Evolutionary conservation across 1,140 invertebrate genomes (phyloP).

Genomic region (Pollicipes pollicipes): DNA sequence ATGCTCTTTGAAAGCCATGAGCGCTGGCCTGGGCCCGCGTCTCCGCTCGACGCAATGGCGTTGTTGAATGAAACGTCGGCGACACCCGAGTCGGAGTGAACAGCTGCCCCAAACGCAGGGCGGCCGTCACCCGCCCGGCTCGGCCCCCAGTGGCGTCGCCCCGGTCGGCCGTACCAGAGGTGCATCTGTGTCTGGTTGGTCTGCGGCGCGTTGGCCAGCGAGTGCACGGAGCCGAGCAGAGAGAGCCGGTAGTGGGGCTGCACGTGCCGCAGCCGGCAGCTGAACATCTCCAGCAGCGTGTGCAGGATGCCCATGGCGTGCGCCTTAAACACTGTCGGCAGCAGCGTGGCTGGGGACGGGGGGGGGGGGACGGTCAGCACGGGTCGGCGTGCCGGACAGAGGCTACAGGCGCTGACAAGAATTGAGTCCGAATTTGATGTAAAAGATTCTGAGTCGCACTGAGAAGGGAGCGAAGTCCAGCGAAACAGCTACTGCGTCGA

Average conservation of each 20-base stretch:
- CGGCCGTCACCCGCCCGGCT: too few species aligned
- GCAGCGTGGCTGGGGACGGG: slow-evolving; percentile 41
- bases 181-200: slow-evolving; percentile 89
- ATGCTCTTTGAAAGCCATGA: too few species aligned
- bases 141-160: too few species aligned
- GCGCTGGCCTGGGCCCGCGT: too few species aligned
- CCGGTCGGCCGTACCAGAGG: too few species aligned
- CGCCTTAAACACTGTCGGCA: slow-evolving; percentile 43
- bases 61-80: too few species aligned
- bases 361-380: too few species aligned
- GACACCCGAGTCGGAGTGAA: too few species aligned
- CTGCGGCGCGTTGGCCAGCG: slow-evolving; percentile 68
- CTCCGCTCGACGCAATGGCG: too few species aligned
- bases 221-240: slow-evolving; percentile 50
- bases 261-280: slow-evolving; percentile 86
- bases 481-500: neutral
- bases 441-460: neutral
- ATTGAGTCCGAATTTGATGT: slow-evolving; percentile 4
- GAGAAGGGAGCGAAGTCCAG: neutral
- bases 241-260: slow-evolving; percentile 87
- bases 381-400: neutral
- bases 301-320: slow-evolving; percentile 89
- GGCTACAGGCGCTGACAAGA: neutral
- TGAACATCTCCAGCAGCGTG: slow-evolving; percentile 89
- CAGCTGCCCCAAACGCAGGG: too few species aligned